Evolutionary conservation across 2,113 vertebrate genomes (phyloP), one percentile per base, ranked within the genome.

Genomic region (Jacana jacana): DNA sequence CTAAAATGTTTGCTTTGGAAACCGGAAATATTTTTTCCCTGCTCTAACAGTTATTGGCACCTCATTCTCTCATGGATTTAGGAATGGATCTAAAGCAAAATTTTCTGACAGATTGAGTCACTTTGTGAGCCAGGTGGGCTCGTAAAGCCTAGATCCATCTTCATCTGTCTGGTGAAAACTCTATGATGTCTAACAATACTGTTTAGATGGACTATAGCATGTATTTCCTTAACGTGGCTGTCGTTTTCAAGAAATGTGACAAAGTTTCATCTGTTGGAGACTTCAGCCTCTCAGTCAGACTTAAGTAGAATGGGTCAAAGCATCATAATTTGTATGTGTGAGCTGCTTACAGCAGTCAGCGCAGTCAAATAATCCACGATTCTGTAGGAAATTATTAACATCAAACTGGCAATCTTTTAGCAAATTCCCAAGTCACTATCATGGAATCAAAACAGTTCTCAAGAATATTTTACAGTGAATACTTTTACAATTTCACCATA

Each of bases 1-100:
- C 92, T 94, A 84, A 93, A 96, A 94, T 91, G 69, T 96, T 96
- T 96, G 72, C 86, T 94, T 93, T 88, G 46, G 44, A 94, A 91
- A 88, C 18, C 28, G 88, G 82, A 93, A 96, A 93, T 92, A 94
- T 94, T 94, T 94, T 76, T 95, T 88, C 54, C 54, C 35, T 0
- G 4, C 84, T 86, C 39, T 64, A 96, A 78, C 35, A 49, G 76
- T 86, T 92, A 78, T 48, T 91, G 72, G 44, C 73, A 68, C 30
- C 24, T 81, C 33, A 61, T 84, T 70, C 18, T 75, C 51, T 86
- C 40, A n/a, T 17, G 28, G 19, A 88, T 86, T 93, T 79, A 79
- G n/a, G 73, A 92, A 84, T 17, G 4, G 13, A 19, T 54, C n/a
- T 54, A 72, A 84, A 65, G 5, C 13, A 91, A 88, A 78, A 71